phyloP scores from a whole-genome alignment of 2,113 vertebrate genomes.

The Scortum barcoo region DNA sequence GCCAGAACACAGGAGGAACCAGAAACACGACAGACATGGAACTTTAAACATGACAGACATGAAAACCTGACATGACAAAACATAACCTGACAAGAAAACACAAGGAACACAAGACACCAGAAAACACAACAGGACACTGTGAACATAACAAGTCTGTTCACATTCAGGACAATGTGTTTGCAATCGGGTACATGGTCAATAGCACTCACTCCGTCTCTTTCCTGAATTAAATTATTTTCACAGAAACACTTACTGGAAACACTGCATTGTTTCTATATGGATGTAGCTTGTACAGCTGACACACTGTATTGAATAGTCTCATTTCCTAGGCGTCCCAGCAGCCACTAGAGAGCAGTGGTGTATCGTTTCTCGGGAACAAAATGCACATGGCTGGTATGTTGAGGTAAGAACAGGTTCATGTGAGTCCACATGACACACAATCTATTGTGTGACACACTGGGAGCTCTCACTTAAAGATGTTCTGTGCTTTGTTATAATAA shows the following conservation, averaged over 20 bases:
- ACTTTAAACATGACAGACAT: too few relatives aligned
- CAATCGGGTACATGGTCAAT: background rate
- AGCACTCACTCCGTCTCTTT: background rate
- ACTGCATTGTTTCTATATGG: background rate
- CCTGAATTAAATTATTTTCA: background rate
- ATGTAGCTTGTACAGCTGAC: background rate
- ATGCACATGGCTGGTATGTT: too few relatives aligned
- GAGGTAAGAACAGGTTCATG: slow-evolving; percentile 24
- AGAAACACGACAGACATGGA: too few relatives aligned
- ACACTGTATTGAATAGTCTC: background rate
- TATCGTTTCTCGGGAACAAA: slow-evolving; percentile 38
- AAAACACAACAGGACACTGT: too few relatives aligned
- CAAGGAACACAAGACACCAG: too few relatives aligned
- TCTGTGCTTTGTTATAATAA: background rate
- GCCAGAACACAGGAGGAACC: too few relatives aligned
- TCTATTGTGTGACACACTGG: background rate
- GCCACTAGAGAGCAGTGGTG: slow-evolving; percentile 69
- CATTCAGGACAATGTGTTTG: background rate
- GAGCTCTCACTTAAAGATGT: background rate
- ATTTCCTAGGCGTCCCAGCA: background rate
- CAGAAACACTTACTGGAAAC: background rate
- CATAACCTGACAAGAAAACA: too few relatives aligned
- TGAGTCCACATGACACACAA: slow-evolving; percentile 1
- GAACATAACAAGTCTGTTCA: too few relatives aligned
- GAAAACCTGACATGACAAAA: too few relatives aligned